These are phyloP conservation scores for Nothoprocta pentlandii DNA, from an alignment of 2,113 vertebrate genomes.

Conservation along the genomic window DNA sequence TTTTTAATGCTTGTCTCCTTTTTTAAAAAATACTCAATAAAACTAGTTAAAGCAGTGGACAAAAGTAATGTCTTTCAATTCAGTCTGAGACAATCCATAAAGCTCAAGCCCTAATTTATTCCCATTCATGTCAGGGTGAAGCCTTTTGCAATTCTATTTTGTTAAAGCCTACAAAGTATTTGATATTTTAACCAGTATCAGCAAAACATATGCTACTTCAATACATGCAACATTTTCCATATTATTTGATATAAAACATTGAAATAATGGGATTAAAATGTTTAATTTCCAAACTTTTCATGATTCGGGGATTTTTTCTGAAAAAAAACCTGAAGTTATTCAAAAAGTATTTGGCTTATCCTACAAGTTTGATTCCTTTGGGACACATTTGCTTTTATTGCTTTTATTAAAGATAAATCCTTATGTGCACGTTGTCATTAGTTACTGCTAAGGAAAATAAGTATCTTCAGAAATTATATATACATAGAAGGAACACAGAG, in stretches of 20 bases:
- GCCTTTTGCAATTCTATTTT: neutral
- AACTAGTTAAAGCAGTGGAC: neutral
- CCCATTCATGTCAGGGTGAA: neutral
- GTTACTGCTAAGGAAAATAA: slow-evolving; percentile 37
- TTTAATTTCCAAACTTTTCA: neutral
- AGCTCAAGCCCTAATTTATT: neutral
- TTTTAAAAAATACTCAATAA: neutral
- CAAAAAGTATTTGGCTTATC: slow-evolving; percentile 9
- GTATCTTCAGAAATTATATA: slow-evolving; percentile 9
- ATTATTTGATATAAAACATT: slow-evolving; percentile 1
- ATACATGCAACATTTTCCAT: neutral
- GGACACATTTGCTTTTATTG: slow-evolving; percentile 1
- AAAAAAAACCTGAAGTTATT: neutral
- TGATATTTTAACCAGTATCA: neutral
- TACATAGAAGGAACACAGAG: neutral
- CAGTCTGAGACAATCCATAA: neutral
- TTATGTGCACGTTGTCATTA: slow-evolving; percentile 57
- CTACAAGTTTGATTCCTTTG: slow-evolving; percentile 16
- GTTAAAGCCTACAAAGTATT: neutral
- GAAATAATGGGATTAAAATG: neutral
- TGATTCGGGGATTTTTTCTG: neutral
- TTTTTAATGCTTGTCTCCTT: neutral
- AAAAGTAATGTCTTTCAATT: neutral
- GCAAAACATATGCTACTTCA: slow-evolving; percentile 6
- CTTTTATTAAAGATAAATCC: slow-evolving; percentile 35